Conservation (phyloP, 2,888 invertebrate species). For the Hydraecia micacea region DNA sequence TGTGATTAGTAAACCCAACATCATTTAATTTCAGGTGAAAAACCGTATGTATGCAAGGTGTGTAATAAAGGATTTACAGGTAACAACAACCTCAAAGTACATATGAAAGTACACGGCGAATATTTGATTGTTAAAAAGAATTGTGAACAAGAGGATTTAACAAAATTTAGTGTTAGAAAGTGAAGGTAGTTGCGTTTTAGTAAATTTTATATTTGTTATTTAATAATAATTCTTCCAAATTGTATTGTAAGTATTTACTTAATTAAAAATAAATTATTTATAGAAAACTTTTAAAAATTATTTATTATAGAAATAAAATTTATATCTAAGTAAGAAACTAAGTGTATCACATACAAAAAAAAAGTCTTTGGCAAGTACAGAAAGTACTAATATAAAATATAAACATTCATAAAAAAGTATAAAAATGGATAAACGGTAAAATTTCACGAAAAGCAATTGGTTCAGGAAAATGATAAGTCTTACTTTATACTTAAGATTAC, state of each 20-base stretch:
- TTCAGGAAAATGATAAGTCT: constrained; percentile 50
- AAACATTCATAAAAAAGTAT: constrained; percentile 73
- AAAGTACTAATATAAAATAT: constrained; percentile 74
- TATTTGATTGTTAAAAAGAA: constrained; percentile 75
- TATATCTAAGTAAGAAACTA: constrained; percentile 86
- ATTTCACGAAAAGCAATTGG: constrained; percentile 53
- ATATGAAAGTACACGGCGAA: constrained; percentile 86
- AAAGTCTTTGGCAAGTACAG: constrained; percentile 89
- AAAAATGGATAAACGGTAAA: constrained; percentile 68
- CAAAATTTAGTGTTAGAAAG: constrained; percentile 45
- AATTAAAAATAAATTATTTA: constrained; percentile 62
- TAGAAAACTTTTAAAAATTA: constrained; percentile 70
- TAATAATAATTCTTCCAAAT: constrained; percentile 41
- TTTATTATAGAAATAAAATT: constrained; percentile 81
- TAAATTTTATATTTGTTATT: constrained; percentile 55
- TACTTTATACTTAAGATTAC: constrained; percentile 62
- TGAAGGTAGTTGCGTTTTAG: constrained; percentile 36
- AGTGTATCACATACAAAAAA: constrained; percentile 88
- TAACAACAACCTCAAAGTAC: constrained; percentile 82
- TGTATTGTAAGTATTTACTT: constrained; percentile 13
- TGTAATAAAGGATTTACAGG: constrained; percentile 84
- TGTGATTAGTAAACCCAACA: neutral
- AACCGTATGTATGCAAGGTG: constrained; percentile 83
- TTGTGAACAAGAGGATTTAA: constrained; percentile 56
- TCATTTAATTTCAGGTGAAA: constrained; percentile 76